A percentile compares a stretch with the other conserved stretches of the same genome.
Evolutionary conservation across 2,888 invertebrate genomes (phyloP).

Genomic region (Orthonevra nobilis): DNA sequence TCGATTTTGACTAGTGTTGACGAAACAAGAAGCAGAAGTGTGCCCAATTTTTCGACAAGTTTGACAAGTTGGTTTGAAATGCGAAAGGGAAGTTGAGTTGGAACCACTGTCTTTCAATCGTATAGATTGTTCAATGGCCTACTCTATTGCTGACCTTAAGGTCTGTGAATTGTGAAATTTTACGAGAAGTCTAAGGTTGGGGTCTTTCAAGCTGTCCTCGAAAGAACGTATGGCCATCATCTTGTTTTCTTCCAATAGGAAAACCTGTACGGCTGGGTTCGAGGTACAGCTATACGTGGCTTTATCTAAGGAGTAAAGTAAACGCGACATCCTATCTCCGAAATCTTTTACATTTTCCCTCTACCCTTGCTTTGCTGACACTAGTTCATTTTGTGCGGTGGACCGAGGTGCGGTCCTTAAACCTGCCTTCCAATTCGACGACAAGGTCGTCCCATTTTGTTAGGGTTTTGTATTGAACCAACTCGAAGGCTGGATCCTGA

Average conservation of each 20-base stretch:
- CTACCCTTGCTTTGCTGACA: neutral
- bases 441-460: neutral
- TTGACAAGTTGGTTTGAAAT: too few species aligned
- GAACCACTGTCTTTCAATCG: neutral
- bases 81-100: neutral
- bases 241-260: too few species aligned
- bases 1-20: neutral
- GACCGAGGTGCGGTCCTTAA: neutral
- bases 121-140: neutral
- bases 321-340: neutral
- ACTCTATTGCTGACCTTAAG: neutral
- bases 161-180: neutral
- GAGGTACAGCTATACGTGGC: neutral
- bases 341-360: neutral
- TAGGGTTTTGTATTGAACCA: neutral
- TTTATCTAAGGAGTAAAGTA: neutral
- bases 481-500: neutral
- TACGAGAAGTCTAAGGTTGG: slow-evolving; percentile 1
- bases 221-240: too few species aligned
- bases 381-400: slow-evolving; percentile 1
- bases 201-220: neutral
- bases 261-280: neutral
- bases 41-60: too few species aligned
- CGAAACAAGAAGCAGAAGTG: neutral
- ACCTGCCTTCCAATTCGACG: neutral